Base-by-base conservation (phyloP, 2,113 vertebrate genomes). In the Elephas maximus region DNA sequence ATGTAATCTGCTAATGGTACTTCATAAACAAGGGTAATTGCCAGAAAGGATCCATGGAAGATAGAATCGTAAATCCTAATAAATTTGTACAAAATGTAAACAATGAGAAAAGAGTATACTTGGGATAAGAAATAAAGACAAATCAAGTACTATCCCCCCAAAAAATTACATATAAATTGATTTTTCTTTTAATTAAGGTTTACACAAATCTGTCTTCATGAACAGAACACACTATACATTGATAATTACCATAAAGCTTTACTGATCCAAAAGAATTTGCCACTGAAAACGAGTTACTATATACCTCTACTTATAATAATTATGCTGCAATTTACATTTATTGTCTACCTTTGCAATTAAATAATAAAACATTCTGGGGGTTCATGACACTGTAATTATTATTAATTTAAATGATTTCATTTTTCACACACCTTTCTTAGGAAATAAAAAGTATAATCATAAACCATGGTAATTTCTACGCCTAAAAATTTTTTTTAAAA, bases 221-320 rank as follows among this genome's bases (percentile, higher is more conserved):
- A 67, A 48, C 41, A 88, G 86, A 89, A 94, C 33, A 74, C 96
- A n/a, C 30, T 48, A 63, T 18, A 65, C 4, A 65, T 28, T 1
- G 1, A 60, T 81, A 45, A 62, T 57, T 85, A 63, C 30, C n/a
- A 90, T 41, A 74, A 77, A 37, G 21, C 7, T 77, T 94, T 94
- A 95, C 51, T 95, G 65, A 73, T 83, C 28, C 23, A 21, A 83
- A 96, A 93, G 17, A 77, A 92, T 48, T 91, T 90, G 33, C 24
- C 90, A 91, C 14, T 33, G 93, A 88, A 92, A 57, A 62, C 11
- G 2, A 89, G 33, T 57, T 62, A 88, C 3, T 60, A 6, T 45
- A 14, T 45, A 80, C 65, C 2, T 94, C 26, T 60, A 33, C 44
- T n/a, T 84, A 24, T 83, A 81, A 80, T 41, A 90, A 69, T 23